A percentile compares a stretch with the other conserved stretches of the same genome.
These are phyloP conservation scores for Dysidea cf. avara DNA, from an alignment of 37 sponge, comb jelly and placozoan species.

Conservation along the genomic window DNA sequence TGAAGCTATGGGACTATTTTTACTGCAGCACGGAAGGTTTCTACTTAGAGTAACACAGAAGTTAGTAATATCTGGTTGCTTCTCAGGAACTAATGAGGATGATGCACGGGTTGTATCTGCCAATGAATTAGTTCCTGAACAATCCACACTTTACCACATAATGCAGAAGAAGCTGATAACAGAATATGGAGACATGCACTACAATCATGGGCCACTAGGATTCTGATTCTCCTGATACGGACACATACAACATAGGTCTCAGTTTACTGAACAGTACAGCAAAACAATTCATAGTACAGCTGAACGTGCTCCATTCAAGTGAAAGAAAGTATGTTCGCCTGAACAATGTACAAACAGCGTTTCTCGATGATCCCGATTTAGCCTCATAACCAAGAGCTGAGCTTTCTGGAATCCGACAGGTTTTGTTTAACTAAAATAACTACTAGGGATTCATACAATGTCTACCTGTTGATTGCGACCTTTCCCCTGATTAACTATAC, in stretches of 20 bases:
- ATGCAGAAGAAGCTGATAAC: constrained; percentile 21
- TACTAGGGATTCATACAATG: too few species aligned
- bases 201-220: background rate
- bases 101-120: background rate
- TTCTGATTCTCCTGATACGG: constrained; percentile 31
- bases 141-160: background rate
- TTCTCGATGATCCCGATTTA: too few species aligned
- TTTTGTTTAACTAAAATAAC: too few species aligned
- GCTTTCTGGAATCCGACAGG: too few species aligned
- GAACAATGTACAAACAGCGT: too few species aligned
- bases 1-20: background rate
- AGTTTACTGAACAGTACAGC: background rate
- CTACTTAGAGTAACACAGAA: background rate
- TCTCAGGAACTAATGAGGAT: constrained; percentile 2
- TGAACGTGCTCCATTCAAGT: background rate
- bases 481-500: too few species aligned
- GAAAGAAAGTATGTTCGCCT: too few species aligned
- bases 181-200: constrained; percentile 25
- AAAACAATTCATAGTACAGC: background rate
- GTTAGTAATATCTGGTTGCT: background rate
- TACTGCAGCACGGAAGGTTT: too few species aligned
- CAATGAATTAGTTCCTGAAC: background rate
- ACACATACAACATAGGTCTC: constrained; percentile 25
- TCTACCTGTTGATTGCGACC: too few species aligned
- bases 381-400: too few species aligned